Evolutionary conservation across 2,113 vertebrate species (phyloP), one percentile per base, ranked within the genome.

Genomic region (Lagopus leucura): DNA sequence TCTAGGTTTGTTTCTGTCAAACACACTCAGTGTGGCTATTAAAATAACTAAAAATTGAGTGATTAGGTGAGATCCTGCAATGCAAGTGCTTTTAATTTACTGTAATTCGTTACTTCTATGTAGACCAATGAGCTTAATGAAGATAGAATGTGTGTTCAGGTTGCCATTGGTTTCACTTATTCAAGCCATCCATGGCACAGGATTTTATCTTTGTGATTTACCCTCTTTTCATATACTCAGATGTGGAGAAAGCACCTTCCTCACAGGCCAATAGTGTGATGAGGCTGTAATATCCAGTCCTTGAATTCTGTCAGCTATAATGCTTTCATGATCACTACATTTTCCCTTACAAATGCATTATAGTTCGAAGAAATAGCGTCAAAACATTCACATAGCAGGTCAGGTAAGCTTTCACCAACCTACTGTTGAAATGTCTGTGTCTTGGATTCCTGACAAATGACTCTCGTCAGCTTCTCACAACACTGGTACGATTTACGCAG

Each of bases 11-110:
- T 60, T 90, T 70, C 24, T 50, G n/a, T 77, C 71, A 58, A 42
- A 21, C 2, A 5, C 2, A 8, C 45, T 86, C 22, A 6, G 4
- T 16, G 36, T 60, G 64, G 30, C 67, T 76, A 50, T 30, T 80
- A 82, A 30, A 73, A 75, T 91, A 88, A 36, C 21, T 25, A 24
- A 82, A 79, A 72, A 40, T 61, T 93, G 83, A 94, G 38, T 64
- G 21, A 57, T 72, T 45, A 70, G 38, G 81, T 88, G 78, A 75
- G 47, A 66, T n/a, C 43, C 90, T 69, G 72, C 45, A 55, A 34
- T 63, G 52, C 67, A 79, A 95, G 61, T 93, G 86, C 78, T 94
- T 94, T 81, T 90, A 87, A 91, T 94, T 83, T 94, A 66, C 69
- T 66, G 57, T 82, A 79, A 93, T 69, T 76, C 78, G 27, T 89